A percentile compares a stretch with the other conserved stretches of the same genome.
Evolutionary conservation across 2,888 invertebrate genomes (phyloP).

Genomic region (Acanthacorydalis orientalis): DNA sequence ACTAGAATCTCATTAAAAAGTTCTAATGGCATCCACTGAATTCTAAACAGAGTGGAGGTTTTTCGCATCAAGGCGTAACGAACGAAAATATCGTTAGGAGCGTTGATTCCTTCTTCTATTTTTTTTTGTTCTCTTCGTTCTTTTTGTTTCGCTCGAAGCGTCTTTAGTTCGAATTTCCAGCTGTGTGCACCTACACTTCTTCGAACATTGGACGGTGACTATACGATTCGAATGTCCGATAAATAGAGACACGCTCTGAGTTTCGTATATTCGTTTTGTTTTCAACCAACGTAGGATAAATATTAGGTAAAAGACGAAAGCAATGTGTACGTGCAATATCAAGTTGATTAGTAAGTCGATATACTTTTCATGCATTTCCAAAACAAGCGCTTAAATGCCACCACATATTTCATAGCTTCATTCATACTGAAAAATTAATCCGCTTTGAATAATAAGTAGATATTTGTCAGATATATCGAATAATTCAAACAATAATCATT

Average conservation of each 20-base stretch:
- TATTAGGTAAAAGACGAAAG: slow-evolving; percentile 11
- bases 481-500: too few relatives aligned
- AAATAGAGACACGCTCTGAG: slow-evolving; percentile 13
- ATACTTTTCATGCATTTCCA: too few relatives aligned
- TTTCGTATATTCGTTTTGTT: slow-evolving; percentile 16
- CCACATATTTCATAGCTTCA: too few relatives aligned
- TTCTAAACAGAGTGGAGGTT: slow-evolving; percentile 14
- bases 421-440: too few relatives aligned
- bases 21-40: slow-evolving; percentile 2
- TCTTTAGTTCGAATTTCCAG: slow-evolving; percentile 14
- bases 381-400: too few relatives aligned
- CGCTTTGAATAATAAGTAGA: too few relatives aligned
- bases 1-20: too few relatives aligned
- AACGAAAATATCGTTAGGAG: too few relatives aligned
- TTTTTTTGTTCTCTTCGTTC: slow-evolving; percentile 15
- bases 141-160: slow-evolving; percentile 18
- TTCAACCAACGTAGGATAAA: slow-evolving; percentile 17
- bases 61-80: slow-evolving; percentile 9
- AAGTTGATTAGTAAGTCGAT: too few relatives aligned
- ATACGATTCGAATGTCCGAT: slow-evolving; percentile 9
- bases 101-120: neutral
- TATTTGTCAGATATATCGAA: too few relatives aligned
- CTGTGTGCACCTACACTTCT: slow-evolving; percentile 12
- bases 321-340: too few relatives aligned
- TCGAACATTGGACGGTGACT: slow-evolving; percentile 10